Evolutionary conservation across 92 coral and sea anemone species (phyloP), one percentile per base, ranked within the genome.

Genomic region (Parazoanthus darwini): DNA sequence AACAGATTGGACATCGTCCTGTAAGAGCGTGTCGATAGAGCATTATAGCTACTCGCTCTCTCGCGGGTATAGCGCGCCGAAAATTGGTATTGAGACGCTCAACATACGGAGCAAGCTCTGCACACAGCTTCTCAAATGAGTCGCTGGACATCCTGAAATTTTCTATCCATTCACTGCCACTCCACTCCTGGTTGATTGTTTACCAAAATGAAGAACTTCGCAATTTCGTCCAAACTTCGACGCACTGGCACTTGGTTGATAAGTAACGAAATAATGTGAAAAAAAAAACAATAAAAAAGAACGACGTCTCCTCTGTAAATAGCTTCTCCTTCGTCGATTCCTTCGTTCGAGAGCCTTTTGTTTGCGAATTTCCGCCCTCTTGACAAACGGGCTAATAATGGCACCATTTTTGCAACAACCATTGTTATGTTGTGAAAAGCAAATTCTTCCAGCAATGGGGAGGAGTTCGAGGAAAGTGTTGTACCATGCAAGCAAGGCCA

Each of bases 11-110:
- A 36, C 0, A 90, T 74, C 33, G 88, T 81, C 38, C 88, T 26
- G 79, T 87, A 87, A n/a, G 78, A n/a, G 88, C 88, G 59, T 87
- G 88, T 82, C 86, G 54, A 56, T 90, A 90, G 79, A 91, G 29
- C 22, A 91, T 74, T 25, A 88, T 89, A 43, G 91, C 93, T 78
- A 91, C 85, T 50, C 86, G 86, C 56, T 81, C 80, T 67, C 89
- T 83, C 20, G 71, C 89, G 20, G 93, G 78, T 11, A 91, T 84
- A 50, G 87, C 87, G 72, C 80, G 63, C 68, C 91, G 93, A 91
- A 75, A 89, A 87, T 85, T 82, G 8, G 90, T 86, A 36, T 87
- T 80, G 16, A 67, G 76, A 20, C 82, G 66, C 16, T 68, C 77
- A 72, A 74, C 33, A 56, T 33, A 33, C 50, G 88, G 90, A 23